Conservation (phyloP, 2,113 vertebrate genomes). For the Hemiscyllium ocellatum region DNA sequence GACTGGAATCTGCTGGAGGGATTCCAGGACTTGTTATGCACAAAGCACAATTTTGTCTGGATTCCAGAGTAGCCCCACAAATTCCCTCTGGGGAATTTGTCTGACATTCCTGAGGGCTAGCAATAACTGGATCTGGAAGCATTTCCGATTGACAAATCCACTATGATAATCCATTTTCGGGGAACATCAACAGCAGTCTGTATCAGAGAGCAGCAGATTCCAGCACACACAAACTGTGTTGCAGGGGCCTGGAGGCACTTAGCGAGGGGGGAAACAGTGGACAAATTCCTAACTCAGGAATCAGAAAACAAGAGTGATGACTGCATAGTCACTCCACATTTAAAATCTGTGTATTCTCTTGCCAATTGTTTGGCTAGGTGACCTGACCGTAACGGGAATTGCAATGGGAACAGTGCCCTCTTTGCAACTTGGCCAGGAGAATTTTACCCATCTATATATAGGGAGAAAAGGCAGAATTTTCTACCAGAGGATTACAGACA, state of each 20-base stretch:
- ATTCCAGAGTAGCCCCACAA: not conserved
- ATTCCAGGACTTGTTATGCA: not conserved
- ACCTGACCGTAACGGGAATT: not conserved
- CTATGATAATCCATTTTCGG: not conserved
- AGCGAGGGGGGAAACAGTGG: not conserved
- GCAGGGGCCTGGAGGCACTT: not conserved
- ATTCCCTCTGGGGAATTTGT: not conserved
- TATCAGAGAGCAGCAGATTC: not conserved
- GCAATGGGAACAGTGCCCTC: not conserved
- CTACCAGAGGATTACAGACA: not conserved
- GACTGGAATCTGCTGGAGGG: not conserved
- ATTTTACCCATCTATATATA: not conserved
- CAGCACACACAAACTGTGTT: not conserved
- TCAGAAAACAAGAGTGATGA: not conserved
- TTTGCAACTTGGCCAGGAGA: not conserved
- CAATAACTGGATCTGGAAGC: not conserved
- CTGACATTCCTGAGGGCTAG: not conserved
- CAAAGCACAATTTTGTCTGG: not conserved
- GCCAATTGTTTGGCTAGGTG: too few species aligned
- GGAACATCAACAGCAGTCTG: not conserved
- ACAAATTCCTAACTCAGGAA: not conserved
- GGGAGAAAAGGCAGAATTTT: not conserved
- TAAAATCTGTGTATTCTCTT: not conserved
- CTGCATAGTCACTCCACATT: not conserved
- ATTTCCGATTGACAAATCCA: not conserved